Evolutionary conservation across 2,888 invertebrate genomes (phyloP).

Genomic region (Doris montereyensis): DNA sequence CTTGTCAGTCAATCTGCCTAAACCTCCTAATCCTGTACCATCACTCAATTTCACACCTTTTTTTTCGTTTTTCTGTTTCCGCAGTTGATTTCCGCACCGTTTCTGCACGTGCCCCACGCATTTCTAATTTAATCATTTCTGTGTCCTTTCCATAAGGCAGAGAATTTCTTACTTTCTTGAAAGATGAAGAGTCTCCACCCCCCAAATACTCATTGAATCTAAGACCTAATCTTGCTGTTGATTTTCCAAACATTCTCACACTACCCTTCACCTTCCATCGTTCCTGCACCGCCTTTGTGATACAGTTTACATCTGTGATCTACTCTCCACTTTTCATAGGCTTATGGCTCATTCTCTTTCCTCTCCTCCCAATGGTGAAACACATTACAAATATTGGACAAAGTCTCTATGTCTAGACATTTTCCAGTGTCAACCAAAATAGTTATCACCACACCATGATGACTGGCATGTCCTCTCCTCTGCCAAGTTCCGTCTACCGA

Average conservation of each 20-base stretch:
- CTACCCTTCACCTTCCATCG: too few species aligned
- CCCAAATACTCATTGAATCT: too few species aligned
- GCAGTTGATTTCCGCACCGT: not conserved
- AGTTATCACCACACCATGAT: not conserved
- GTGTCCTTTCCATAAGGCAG: conserved; percentile 1
- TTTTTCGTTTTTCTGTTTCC: not conserved
- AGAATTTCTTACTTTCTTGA: not conserved
- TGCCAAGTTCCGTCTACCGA: not conserved
- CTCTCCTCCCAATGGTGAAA: too few species aligned
- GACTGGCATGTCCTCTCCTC: not conserved
- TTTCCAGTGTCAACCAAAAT: too few species aligned
- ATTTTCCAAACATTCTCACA: too few species aligned
- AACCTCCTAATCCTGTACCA: not conserved
- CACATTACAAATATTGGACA: too few species aligned
- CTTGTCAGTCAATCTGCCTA: not conserved
- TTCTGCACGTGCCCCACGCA: conserved; percentile 30
- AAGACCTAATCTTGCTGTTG: too few species aligned
- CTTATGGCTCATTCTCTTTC: too few species aligned
- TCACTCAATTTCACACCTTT: not conserved
- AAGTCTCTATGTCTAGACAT: too few species aligned
- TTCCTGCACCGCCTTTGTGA: too few species aligned
- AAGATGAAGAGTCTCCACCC: conserved; percentile 3
- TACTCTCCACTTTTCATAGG: too few species aligned
- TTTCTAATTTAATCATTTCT: not conserved
- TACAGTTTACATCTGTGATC: too few species aligned